These are phyloP conservation scores for Penaeus indicus DNA, from an alignment of 1,140 invertebrate species.

Conservation along the genomic window DNA sequence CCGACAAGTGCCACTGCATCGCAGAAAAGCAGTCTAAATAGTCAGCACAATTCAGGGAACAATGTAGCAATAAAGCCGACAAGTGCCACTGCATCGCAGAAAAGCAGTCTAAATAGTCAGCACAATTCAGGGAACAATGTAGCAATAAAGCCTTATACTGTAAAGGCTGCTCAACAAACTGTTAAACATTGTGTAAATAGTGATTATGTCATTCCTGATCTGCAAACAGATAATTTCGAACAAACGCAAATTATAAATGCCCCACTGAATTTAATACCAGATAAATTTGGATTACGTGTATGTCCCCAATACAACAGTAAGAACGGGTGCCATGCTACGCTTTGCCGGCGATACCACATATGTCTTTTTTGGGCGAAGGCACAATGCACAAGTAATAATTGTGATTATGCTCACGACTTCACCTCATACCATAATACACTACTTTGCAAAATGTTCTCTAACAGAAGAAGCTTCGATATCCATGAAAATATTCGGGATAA, in stretches of 20 bases:
- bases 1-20: no score
- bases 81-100: no score
- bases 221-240: background rate
- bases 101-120: background rate
- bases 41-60: no score
- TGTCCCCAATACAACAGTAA: slow-evolving; percentile 59
- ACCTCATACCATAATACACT: slow-evolving; percentile 35
- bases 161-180: slow-evolving; percentile 4
- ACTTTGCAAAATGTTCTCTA: slow-evolving; percentile 1
- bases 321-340: slow-evolving; percentile 26
- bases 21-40: no score
- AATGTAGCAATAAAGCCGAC: no score
- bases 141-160: background rate
- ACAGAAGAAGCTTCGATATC: slow-evolving; percentile 4
- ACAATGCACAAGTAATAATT: slow-evolving; percentile 30
- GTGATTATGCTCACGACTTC: slow-evolving; percentile 49
- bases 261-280: background rate
- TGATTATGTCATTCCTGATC: slow-evolving; percentile 39
- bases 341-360: slow-evolving; percentile 59
- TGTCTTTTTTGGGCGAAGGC: slow-evolving; percentile 51
- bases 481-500: slow-evolving; percentile 39
- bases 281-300: slow-evolving; percentile 41
- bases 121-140: no score
- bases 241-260: background rate
- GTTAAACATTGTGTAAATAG: slow-evolving; percentile 36